Evolutionary conservation across 2,797 vertebrate genomes (phyloP), one percentile per base, ranked within the genome.

Genomic region (Typhlichthys eigenmanni): DNA sequence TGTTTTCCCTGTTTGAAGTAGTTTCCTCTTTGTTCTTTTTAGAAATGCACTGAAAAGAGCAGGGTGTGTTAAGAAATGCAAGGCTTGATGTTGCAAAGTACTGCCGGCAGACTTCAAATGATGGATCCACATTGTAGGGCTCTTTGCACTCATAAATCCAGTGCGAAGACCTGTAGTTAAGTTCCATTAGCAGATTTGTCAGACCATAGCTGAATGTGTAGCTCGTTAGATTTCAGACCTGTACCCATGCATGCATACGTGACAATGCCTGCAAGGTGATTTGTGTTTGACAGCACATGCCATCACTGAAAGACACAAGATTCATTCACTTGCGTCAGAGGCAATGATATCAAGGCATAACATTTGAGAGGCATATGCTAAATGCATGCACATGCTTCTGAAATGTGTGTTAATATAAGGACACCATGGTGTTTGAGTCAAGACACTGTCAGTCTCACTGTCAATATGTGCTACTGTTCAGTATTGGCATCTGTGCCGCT

Each of bases 1-100:
- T 29, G 24, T 29, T 4, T 29, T 4, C 24, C 24, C 24, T 29
- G 24, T 88, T 87, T 89, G 76, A 91, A 88, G 71, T 81, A 70
- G 64, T 19, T 75, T 60, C 38, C 19, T 50, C 70, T 76, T 69
- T 80, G 47, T 78, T 59, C 71, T 83, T 72, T 81, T 74, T 75
- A 47, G 68, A 66, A 46, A 29, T 71, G 50, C 58, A 53, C 49
- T 65, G 56, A 54, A 64, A 82, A 72, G 54, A 64, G 81, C 69
- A 62, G 50, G 74, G 62, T 74, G 81, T 72, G 59, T 82, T 80
- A 77, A 65, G 76, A 63, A 60, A 59, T 38, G 34, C 34, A 38
- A 47, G 58, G 17, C 12, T 8, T 4, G 50, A 16, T 52, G 62
- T 53, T 58, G 49, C 34, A 43, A 62, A 57, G 69, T 29, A 43